phyloP scores from a whole-genome alignment of 1,140 invertebrate species.

The Zaprionus kolodkinae region DNA sequence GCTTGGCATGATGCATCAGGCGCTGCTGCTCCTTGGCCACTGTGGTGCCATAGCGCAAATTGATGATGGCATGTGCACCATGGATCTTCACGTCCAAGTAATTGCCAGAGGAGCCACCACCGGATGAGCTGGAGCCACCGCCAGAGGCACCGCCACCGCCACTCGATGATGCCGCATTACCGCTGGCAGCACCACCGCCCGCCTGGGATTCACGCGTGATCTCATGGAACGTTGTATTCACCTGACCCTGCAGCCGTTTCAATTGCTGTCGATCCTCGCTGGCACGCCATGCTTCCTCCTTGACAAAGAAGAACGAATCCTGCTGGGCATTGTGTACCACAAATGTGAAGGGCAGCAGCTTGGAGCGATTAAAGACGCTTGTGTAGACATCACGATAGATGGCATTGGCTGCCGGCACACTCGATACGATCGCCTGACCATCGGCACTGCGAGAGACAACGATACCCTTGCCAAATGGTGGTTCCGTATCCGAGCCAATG shows the following conservation, averaged over 20 bases:
- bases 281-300: slow-evolving; percentile 94
- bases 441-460: slow-evolving; percentile 92
- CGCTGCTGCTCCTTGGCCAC: slow-evolving; percentile 94
- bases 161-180: neutral
- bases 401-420: slow-evolving; percentile 93
- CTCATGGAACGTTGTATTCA: slow-evolving; percentile 97
- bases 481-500: slow-evolving; percentile 91
- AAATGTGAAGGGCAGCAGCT: slow-evolving; percentile 94
- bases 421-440: slow-evolving; percentile 92
- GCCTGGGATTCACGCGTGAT: slow-evolving; percentile 87
- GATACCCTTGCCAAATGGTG: slow-evolving; percentile 95
- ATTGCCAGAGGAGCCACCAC: slow-evolving; percentile 66
- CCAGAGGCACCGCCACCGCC: neutral
- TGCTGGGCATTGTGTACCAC: slow-evolving; percentile 94
- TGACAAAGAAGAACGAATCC: slow-evolving; percentile 98
- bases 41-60: slow-evolving; percentile 94
- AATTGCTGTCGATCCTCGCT: slow-evolving; percentile 94
- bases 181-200: neutral
- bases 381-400: slow-evolving; percentile 96
- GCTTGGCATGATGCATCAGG: slow-evolving; percentile 94
- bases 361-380: slow-evolving; percentile 96
- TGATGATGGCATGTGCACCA: slow-evolving; percentile 91
- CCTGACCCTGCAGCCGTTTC: slow-evolving; percentile 93
- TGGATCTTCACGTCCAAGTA: slow-evolving; percentile 94
- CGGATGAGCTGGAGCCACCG: neutral